Evolutionary conservation across 2,797 vertebrate genomes (phyloP), one percentile per base, ranked within the genome.

Genomic region (Tokudaia tokunoshimensis): DNA sequence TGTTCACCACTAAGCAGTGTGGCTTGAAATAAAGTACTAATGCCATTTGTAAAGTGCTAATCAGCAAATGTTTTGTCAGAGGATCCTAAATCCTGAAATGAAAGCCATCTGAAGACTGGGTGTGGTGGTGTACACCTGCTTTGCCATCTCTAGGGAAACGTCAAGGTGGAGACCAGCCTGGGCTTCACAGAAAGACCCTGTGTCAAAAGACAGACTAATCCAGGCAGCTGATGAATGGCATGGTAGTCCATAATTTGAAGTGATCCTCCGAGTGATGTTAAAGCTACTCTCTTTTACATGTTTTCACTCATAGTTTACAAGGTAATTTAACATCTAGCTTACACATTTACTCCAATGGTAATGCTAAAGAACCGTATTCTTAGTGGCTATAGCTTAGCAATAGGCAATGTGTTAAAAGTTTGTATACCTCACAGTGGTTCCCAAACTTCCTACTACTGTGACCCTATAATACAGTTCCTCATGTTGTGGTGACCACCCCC

Each of bases 301-400:
- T 52, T 94, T 88, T 47, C 47, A 86, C 88, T 92, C 59, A 83
- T 1, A 92, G 17, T 44, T 96, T 94, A 91, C n/a, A 91, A 86
- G 96, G 61, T 89, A 55, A 59, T 75, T 92, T 91, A 84, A 59
- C 11, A 94, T 88, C 94, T 85, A 79, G 92, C 34, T 81, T 86
- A 83, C 57, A 81, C 78, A 79, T 94, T 84, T 70, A 83, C 15
- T 94, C 41, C 50, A 94, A 1, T 89, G 61, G 70, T 72, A 90
- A 10, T 78, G 26, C 87, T 90, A 92, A 91, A 85, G 61, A 90
- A 37, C 59, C 85, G 65, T 17, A 65, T 19, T 92, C 15, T 91
- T 80, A 24, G 19, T 52, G 31, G 11, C 70, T 65, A 6, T 65
- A 37, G 59, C n/a, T 90, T 80, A 31, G 50, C 74, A 26, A 9